Base-by-base conservation (phyloP, 1,140 invertebrate genomes). In the Pseudomyrmex cubaensis region DNA sequence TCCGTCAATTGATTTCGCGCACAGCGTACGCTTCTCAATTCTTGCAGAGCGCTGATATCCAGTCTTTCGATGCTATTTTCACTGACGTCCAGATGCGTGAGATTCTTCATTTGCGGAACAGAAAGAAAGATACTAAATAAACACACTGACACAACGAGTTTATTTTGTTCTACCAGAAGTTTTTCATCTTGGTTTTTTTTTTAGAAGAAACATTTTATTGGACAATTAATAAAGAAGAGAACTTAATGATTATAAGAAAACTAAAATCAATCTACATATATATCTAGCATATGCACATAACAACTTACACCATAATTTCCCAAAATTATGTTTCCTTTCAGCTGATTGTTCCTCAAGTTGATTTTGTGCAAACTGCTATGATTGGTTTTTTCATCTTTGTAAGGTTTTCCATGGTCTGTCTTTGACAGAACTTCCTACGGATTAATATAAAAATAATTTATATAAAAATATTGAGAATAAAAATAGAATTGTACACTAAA, bases 301-400 rank as follows among this genome's bases (percentile, higher is more conserved):
- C 20, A 20, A 95, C 95, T 96, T 95, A 97, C 97, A 89, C 97
- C 97, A 92, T 97, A 98, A 92, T 97, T 97, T 82, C 97, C 97
- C 48, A 98, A 95, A 85, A 98, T 96, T 74, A 98, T 97, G 93
- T 96, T 97, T 85, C 97, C 97, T 92, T 97, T 97, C 7, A 98
- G 93, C 85, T 96, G 95, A 93, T 97, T 97, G 84, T 96, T 96
- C 76, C 97, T 94, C 59, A 97, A 94, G 93, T 97, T 97, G 5
- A 97, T 95, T 87, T 95, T 97, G 35, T 96, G 96, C 1, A 97
- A 93, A 66, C 95, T 95, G 52, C 95, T 92, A 64, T 92, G 89
- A 91, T 93, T 92, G 73, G 88, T 91, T 89, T 94, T 92, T 10
- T 94, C 93, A 61, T 93, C 93, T 70, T 91, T 91, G 67, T 88